A percentile compares a stretch with the other conserved stretches of the same genome.
phyloP scores from a whole-genome alignment of 2,797 vertebrate genomes.

The Paramormyrops hopkinsi region DNA sequence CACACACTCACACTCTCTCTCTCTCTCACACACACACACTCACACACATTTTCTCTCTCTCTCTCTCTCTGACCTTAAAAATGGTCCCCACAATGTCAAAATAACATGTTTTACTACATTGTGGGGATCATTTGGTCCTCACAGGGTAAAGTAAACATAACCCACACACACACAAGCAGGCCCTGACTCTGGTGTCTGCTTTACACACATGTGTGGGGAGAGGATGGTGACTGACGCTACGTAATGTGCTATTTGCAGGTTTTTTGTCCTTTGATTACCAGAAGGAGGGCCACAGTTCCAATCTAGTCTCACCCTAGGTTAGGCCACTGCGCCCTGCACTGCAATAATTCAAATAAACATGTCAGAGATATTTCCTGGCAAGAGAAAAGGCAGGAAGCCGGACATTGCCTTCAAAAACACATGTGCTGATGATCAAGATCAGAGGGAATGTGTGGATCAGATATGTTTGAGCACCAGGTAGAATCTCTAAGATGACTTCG shows the following conservation, averaged over 20 bases:
- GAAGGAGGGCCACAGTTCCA: conserved; percentile 12
- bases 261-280: not conserved
- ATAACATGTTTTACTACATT: too few species aligned
- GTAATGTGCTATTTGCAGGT: not conserved
- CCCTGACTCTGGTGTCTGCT: not conserved
- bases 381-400: conserved; percentile 43
- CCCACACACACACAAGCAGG: not conserved
- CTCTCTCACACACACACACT: not conserved
- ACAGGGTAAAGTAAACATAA: not conserved
- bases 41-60: not conserved
- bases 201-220: not conserved
- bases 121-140: too few species aligned
- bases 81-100: too few species aligned
- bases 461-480: conserved; percentile 59
- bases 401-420: conserved; percentile 63
- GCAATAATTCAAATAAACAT: conserved; percentile 39
- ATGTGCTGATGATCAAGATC: conserved; percentile 29
- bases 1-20: too few species aligned
- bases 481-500: conserved; percentile 49
- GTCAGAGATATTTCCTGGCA: conserved; percentile 40
- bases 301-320: conserved; percentile 36
- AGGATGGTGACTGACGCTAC: not conserved
- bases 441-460: conserved; percentile 57
- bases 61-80: too few species aligned
- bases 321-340: conserved; percentile 24